Evolutionary conservation across 2,113 vertebrate genomes (phyloP), one percentile per base, ranked within the genome.

Genomic region (Syngnathus scovelli): DNA sequence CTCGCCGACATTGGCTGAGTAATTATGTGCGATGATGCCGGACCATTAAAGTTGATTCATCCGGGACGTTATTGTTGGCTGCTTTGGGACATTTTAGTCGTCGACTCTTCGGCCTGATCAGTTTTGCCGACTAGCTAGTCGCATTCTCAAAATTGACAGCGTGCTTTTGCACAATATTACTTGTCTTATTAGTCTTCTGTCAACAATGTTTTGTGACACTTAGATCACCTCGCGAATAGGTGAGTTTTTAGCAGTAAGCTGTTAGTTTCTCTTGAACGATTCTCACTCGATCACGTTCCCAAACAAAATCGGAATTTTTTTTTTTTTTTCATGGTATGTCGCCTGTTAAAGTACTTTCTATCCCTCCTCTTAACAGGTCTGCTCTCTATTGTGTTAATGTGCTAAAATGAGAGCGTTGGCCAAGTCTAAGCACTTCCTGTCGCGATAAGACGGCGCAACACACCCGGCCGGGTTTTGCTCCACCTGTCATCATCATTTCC

Each of bases 11-110:
- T 52, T 0, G 19, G 8, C 19, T 52, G 49, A 58, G 55, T 58
- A 58, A 58, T 58, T 58, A 58, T 27, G 12, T 36, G 55, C 15
- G 27, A 58, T 36, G 55, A 58, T 15, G 55, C 55, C 27, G 55
- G 55, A 58, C 15, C 55, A 58, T 58, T 58, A 58, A 58, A 58
- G 55, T 58, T 58, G 55, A 58, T 58, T 33, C 36, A 58, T 36
- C 55, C 55, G 55, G 27, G 55, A 58, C 55, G 55, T 58, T 58
- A 16, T 58, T 58, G 27, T 58, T 58, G 55, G 55, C 55, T 58
- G 49, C 49, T 2, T 36, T 58, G 12, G 5, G 10, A 16, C 27
- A 36, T 12, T 58, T 58, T 27, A 58, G 13, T 27, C 36, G 55
- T 36, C 27, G 55, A 58, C 27, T 27, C 11, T 23, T 55, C 11